Conservation (phyloP, 2,113 vertebrate species). For the Struthidea cinerea region DNA sequence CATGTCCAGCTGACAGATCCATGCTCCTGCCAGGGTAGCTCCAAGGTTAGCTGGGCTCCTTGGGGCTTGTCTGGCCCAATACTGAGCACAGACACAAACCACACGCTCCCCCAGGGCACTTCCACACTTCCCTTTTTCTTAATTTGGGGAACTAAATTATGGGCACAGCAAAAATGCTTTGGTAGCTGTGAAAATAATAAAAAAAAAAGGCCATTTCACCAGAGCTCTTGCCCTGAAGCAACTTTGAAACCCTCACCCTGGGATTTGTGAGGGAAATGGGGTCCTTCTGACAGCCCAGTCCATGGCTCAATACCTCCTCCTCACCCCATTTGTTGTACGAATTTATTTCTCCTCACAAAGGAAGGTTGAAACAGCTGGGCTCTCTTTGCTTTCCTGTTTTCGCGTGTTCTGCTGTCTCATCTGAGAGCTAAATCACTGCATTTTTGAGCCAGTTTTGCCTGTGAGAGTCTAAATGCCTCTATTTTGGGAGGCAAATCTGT, state of each 20-base stretch:
- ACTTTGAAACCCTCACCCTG: not conserved
- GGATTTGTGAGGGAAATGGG: not conserved
- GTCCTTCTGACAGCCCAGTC: not conserved
- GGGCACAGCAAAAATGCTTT: not conserved
- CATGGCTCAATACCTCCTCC: not conserved
- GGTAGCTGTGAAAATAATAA: not conserved
- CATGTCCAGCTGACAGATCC: not conserved
- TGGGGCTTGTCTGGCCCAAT: not conserved
- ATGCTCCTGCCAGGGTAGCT: not conserved
- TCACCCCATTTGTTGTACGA: not conserved
- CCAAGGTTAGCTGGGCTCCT: not conserved
- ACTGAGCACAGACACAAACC: not conserved
- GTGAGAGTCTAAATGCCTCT: not conserved
- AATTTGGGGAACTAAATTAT: not conserved
- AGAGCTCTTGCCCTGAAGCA: not conserved
- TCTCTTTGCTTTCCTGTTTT: not conserved
- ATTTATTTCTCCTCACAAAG: not conserved
- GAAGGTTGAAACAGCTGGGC: not conserved
- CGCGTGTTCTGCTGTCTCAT: not conserved
- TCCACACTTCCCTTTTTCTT: not conserved
- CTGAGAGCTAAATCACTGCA: not conserved
- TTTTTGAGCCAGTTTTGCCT: not conserved
- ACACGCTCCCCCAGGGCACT: accelerated
- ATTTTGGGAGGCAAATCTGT: not conserved
- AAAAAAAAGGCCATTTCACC: not conserved